A percentile compares a stretch with the other conserved stretches of the same genome.
Evolutionary conservation across 2,113 vertebrate genomes (phyloP).

Genomic region (Odocoileus hemionus): DNA sequence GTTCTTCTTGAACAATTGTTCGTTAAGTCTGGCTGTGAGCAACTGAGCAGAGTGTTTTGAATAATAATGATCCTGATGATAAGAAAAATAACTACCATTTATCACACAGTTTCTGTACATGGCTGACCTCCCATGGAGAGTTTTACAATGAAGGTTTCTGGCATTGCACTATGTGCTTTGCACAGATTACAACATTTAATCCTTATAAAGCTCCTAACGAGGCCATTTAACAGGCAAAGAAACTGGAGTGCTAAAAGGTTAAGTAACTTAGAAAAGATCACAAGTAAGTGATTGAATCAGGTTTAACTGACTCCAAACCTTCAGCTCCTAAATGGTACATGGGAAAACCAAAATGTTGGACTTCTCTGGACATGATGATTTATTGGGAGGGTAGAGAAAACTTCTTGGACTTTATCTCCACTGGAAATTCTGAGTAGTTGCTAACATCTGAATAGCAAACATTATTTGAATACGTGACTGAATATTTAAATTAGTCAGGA

Average conservation of each 20-base stretch:
- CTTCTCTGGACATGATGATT: neutral
- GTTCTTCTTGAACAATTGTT: neutral
- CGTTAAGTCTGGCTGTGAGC: neutral
- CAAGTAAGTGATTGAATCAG: neutral
- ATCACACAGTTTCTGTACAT: neutral
- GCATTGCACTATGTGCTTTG: neutral
- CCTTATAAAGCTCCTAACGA: constrained; percentile 36
- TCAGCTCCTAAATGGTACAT: neutral
- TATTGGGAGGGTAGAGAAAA: neutral
- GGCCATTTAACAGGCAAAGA: neutral
- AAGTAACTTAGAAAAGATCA: constrained; percentile 41
- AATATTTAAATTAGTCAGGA: neutral
- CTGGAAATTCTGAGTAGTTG: neutral
- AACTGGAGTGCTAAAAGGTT: neutral
- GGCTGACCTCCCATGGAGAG: neutral
- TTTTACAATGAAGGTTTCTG: constrained; percentile 22
- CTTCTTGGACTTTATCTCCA: neutral
- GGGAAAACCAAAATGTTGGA: neutral
- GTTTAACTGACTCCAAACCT: neutral
- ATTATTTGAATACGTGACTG: neutral
- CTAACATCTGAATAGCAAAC: neutral
- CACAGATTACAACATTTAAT: constrained; percentile 38
- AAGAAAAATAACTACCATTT: constrained; percentile 12
- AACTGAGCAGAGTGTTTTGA: constrained; percentile 26
- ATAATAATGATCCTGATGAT: constrained; percentile 28